Evolutionary conservation across 2,797 vertebrate species (phyloP), one percentile per base, ranked within the genome.

Genomic region (Hydrolagus colliei): DNA sequence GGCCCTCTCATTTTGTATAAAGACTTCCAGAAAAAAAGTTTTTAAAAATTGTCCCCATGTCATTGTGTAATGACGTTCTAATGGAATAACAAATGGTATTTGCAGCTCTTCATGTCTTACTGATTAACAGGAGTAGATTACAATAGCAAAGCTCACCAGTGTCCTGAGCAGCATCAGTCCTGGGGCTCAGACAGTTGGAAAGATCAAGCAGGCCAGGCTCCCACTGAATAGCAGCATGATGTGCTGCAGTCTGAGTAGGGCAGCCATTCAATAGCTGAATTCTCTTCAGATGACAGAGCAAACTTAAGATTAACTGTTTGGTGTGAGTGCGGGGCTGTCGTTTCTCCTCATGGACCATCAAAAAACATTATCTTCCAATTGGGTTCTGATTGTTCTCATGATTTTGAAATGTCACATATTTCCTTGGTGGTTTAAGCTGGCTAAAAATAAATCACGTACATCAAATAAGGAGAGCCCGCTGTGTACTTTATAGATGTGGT

Each of bases 1-100:
- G 65, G 71, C 77, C 73, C 82, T 61, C 59, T 78, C 63, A 27
- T 41, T 72, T 82, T n/a, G 63, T 72, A 63, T 87, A 86, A 63
- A 75, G 59, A 8, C n/a, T 62, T 86, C 65, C 2, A 72, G 18
- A 1, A 52, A 78, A 27, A 68, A 22, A 13, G 65, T 62, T 35
- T 86, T 86, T 27, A 72, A 71, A 68, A 72, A 52, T 86, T 52
- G 72, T 20, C n/a, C 27, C 59, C 61, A 85, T 80, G 79, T 85
- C 65, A 52, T 52, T 52, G 41, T 52, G 41, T 52, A 52, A 52
- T 52, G 68, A 71, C 68, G 20, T 6, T 5, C 2, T 71, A 71
- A 14, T 6, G 18, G 11, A 71, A 71, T 5, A 20, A 20, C 68
- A 20, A 20, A 8, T 71, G 7, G 41, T 52, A 52, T 52, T 52